Conservation (phyloP, 2,113 vertebrate species). For the Festucalex cinctus region DNA sequence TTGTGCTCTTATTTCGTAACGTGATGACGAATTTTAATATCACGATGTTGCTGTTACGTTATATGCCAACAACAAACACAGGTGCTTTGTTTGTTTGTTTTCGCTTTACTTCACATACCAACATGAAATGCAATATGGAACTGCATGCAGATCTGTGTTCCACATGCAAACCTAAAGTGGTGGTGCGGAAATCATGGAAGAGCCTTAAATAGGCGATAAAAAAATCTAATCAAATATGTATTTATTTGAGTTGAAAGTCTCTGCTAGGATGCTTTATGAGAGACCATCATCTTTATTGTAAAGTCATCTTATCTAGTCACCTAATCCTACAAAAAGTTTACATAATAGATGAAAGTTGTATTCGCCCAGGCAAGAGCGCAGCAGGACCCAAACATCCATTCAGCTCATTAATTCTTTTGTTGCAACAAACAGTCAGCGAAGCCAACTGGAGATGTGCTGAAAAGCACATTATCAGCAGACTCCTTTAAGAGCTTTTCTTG, state of each 20-base stretch:
- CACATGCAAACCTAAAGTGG: no score
- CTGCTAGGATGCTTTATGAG: no score
- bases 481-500: constrained; percentile 33
- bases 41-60: no score
- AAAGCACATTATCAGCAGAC: constrained; percentile 9
- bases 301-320: constrained; percentile 12
- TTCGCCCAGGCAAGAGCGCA: constrained; percentile 19
- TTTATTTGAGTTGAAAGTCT: not conserved
- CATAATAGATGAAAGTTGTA: constrained; percentile 18
- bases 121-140: no score
- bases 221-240: not conserved
- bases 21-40: no score
- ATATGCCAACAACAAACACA: no score
- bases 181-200: no score
- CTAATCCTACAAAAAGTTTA: constrained; percentile 5
- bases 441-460: constrained; percentile 3
- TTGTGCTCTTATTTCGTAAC: no score
- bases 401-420: constrained; percentile 16
- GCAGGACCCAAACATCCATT: constrained; percentile 35
- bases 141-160: no score
- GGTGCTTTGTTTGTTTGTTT: no score
- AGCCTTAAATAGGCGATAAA: not conserved
- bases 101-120: no score
- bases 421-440: constrained; percentile 36
- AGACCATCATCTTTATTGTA: constrained; percentile 12